These are phyloP conservation scores for Pelochelys cantorii DNA, from an alignment of 2,797 vertebrate genomes.

Conservation along the genomic window DNA sequence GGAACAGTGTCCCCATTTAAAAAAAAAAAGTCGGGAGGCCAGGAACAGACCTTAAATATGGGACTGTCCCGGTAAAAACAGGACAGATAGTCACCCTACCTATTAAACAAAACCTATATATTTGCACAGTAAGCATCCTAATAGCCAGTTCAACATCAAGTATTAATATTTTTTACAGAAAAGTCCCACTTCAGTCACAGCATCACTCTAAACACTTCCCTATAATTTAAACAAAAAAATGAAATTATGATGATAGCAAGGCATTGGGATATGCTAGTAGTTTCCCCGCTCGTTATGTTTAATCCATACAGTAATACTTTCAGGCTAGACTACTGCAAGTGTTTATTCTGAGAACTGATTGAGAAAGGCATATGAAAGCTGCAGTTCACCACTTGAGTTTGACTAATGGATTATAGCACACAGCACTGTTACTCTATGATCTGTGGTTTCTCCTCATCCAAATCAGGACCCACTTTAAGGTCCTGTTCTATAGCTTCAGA, in stretches of 20 bases:
- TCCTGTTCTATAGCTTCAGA: not conserved
- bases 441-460: not conserved
- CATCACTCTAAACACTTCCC: not conserved
- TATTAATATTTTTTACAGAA: not conserved
- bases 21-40: too few relatives aligned
- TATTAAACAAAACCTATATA: not conserved
- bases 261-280: not conserved
- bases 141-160: not conserved
- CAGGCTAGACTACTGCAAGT: not conserved
- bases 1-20: too few relatives aligned
- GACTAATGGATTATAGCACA: not conserved
- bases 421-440: not conserved
- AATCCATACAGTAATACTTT: not conserved
- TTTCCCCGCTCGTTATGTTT: not conserved
- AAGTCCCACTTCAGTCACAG: too few relatives aligned
- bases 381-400: not conserved
- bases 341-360: not conserved
- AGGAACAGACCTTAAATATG: too few relatives aligned
- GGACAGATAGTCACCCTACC: too few relatives aligned
- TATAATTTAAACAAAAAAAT: not conserved
- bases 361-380: not conserved
- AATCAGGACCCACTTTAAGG: not conserved
- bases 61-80: too few relatives aligned
- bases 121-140: not conserved
- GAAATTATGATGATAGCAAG: not conserved